Evolutionary conservation across 2,113 vertebrate species (phyloP).

Genomic region (Labeo rohita): DNA sequence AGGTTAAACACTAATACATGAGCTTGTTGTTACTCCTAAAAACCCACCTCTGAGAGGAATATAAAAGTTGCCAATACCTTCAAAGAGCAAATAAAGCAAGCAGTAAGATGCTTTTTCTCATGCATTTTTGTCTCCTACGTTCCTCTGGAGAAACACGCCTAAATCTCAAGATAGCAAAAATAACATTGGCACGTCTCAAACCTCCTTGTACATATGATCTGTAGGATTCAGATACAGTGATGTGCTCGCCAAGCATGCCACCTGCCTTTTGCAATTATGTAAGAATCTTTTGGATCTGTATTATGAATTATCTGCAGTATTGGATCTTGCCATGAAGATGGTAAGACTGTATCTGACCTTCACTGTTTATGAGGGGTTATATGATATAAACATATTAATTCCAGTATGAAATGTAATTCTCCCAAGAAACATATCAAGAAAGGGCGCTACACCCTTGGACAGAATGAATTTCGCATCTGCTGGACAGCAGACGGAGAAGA

Average conservation of each 20-base stretch:
- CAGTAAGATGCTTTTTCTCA: not conserved
- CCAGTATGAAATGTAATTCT: constrained; percentile 11
- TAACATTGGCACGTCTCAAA: constrained; percentile 18
- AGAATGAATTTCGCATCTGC: constrained; percentile 3
- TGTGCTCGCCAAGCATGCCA: constrained; percentile 7
- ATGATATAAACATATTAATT: constrained; percentile 25
- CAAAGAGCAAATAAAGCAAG: not conserved
- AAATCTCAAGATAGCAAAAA: constrained; percentile 17
- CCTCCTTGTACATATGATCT: constrained; percentile 36
- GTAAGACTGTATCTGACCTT: not conserved
- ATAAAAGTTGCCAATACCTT: not conserved
- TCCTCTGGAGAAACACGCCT: constrained; percentile 29
- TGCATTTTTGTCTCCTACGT: constrained; percentile 35
- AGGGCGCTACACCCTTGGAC: not conserved
- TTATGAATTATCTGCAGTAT: not conserved
- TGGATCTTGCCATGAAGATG: not conserved
- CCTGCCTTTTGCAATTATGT: not conserved
- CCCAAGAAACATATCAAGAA: not conserved
- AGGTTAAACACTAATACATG: not conserved
- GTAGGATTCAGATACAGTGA: constrained; percentile 17
- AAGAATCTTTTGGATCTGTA: constrained; percentile 7
- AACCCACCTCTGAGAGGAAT: not conserved
- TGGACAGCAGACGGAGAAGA: not conserved
- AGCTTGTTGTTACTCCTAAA: not conserved
- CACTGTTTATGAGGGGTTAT: not conserved